These are phyloP conservation scores for Tachyglossus aculeatus DNA, from an alignment of 2,797 vertebrate species.

Conservation along the genomic window DNA sequence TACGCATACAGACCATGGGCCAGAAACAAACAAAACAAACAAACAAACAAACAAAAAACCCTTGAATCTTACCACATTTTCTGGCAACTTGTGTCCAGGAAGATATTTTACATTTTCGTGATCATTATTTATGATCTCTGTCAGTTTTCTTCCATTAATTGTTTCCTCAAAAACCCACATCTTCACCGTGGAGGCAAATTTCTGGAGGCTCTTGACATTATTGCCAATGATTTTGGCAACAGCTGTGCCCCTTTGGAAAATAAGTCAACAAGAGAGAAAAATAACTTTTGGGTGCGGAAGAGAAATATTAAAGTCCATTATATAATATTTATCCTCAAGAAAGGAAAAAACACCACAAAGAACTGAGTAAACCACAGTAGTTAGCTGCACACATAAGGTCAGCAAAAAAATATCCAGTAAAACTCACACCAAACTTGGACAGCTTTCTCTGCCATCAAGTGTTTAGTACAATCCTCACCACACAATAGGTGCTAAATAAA, in stretches of 20 bases:
- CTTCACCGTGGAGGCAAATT: slow-evolving; percentile 85
- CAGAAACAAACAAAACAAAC: background rate
- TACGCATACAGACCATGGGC: background rate
- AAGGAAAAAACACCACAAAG: too few species aligned
- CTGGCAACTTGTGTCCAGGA: slow-evolving; percentile 89
- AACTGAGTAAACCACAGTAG: too few species aligned
- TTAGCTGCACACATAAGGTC: too few species aligned
- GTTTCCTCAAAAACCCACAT: slow-evolving; percentile 95
- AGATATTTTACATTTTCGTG: slow-evolving; percentile 94
- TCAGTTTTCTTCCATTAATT: slow-evolving; percentile 86
- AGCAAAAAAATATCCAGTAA: too few species aligned
- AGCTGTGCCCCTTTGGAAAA: slow-evolving; percentile 85
- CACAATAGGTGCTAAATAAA: too few species aligned
- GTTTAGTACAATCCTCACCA: too few species aligned
- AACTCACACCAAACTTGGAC: too few species aligned
- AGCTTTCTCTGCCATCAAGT: too few species aligned
- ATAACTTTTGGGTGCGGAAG: too few species aligned
- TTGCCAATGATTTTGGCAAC: slow-evolving; percentile 88
- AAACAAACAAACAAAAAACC: background rate
- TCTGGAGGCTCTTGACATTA: slow-evolving; percentile 81
- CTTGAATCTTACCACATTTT: slow-evolving; percentile 86
- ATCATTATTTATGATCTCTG: slow-evolving; percentile 90
- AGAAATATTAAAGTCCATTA: too few species aligned
- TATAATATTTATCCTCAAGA: too few species aligned
- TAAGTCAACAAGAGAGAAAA: too few species aligned